A percentile compares a stretch with the other conserved stretches of the same genome.
Conservation (phyloP, 30 jellyfish, hydroid and myxozoan species). For the Morbakka virulenta region DNA sequence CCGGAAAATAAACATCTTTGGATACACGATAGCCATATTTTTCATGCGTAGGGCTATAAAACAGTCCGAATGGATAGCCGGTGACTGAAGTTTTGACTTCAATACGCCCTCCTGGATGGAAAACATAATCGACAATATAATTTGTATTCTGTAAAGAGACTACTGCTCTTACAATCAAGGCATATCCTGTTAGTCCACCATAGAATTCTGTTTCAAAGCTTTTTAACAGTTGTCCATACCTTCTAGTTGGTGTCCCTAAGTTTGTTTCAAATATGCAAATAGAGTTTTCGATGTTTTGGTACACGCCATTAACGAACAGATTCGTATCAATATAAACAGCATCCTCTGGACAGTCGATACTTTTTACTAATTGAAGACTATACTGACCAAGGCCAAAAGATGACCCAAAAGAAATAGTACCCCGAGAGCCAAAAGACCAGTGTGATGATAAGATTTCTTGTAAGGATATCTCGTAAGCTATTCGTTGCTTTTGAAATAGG, state of each 20-base stretch:
- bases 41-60: constrained; percentile 16
- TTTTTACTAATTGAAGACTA: constrained; percentile 22
- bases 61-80: constrained; percentile 52
- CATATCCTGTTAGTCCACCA: constrained; percentile 67
- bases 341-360: constrained; percentile 58
- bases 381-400: constrained; percentile 52
- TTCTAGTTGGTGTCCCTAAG: constrained; percentile 64
- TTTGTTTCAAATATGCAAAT: constrained; percentile 65
- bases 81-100: constrained; percentile 59
- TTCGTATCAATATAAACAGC: constrained; percentile 48
- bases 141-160: constrained; percentile 58
- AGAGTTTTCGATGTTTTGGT: constrained; percentile 21
- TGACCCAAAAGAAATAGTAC: constrained; percentile 46
- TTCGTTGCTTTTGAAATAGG: constrained; percentile 38
- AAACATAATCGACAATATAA: constrained; percentile 44
- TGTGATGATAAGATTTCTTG: constrained; percentile 29
- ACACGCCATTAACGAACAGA: not conserved
- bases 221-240: constrained; percentile 25
- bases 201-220: constrained; percentile 18
- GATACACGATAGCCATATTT: not conserved
- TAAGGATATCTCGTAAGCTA: constrained; percentile 60
- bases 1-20: not conserved
- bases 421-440: constrained; percentile 1
- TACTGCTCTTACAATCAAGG: constrained; percentile 44
- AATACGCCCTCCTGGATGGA: constrained; percentile 54